Conservation (phyloP, 1,140 invertebrate genomes). For the Brachionus paranguensis region DNA sequence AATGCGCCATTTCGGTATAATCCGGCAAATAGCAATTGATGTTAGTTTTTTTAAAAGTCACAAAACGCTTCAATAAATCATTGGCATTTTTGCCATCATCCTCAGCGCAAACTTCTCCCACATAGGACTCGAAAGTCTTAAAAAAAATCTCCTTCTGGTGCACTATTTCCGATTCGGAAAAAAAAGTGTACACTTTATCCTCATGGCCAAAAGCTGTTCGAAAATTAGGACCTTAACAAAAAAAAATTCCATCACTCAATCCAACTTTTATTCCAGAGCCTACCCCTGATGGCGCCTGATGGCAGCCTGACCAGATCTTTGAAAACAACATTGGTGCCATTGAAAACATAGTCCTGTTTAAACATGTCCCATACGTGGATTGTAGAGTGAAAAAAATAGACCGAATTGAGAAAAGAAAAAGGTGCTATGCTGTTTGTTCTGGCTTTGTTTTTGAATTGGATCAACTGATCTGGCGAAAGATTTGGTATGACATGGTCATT, state of each 20-base stretch:
- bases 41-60: conserved; percentile 17
- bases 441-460: not conserved
- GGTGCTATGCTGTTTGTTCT: not conserved
- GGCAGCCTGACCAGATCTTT: not conserved
- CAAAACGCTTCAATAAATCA: not conserved
- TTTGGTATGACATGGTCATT: not conserved
- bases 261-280: no score
- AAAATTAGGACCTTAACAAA: not conserved
- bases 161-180: not conserved
- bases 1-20: conserved; percentile 14
- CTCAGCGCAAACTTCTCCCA: conserved; percentile 10
- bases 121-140: conserved; percentile 13
- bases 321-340: not conserved
- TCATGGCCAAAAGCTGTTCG: not conserved
- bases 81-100: not conserved
- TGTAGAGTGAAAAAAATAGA: conserved; percentile 35
- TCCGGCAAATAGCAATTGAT: conserved; percentile 36
- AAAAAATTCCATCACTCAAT: not conserved
- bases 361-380: not conserved
- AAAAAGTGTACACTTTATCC: conserved; percentile 22
- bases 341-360: not conserved
- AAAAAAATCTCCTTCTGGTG: not conserved
- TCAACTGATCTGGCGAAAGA: not conserved
- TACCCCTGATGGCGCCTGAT: not conserved
- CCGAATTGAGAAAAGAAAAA: not conserved